Conservation (phyloP, 2,888 invertebrate species). For the Harmothoe impar region DNA sequence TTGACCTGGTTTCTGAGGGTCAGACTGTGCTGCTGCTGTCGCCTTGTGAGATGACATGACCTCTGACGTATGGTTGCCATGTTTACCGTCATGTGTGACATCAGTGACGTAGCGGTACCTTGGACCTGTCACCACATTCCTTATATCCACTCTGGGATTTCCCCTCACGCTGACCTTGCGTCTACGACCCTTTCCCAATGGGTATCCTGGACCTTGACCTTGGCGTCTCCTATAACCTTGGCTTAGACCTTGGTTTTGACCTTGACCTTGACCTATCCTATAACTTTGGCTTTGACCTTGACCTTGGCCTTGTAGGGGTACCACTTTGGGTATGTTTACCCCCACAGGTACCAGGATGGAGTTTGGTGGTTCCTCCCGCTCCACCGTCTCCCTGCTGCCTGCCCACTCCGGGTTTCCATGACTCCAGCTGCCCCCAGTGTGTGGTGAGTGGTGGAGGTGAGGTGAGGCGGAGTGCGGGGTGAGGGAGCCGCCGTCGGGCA, state of each 20-base stretch:
- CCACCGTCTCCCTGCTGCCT: not conserved
- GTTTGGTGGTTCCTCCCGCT: constrained; percentile 24
- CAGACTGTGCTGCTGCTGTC: not conserved
- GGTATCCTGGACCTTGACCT: not conserved
- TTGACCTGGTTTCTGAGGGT: not conserved
- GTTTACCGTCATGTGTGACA: not conserved
- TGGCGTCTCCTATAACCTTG: too few relatives aligned
- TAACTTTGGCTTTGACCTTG: not conserved
- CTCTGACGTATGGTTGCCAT: not conserved
- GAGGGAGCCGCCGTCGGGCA: constrained; percentile 43
- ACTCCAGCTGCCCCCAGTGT: not conserved
- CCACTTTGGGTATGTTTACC: too few relatives aligned
- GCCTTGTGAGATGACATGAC: not conserved
- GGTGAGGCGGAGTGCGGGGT: not conserved
- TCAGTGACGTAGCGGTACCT: not conserved
- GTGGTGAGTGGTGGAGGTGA: not conserved
- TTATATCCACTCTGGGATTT: not conserved
- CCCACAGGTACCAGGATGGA: not conserved
- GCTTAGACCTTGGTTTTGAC: not conserved
- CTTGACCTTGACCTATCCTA: not conserved
- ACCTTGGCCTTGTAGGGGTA: not conserved
- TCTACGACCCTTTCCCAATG: not conserved
- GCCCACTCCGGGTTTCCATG: not conserved
- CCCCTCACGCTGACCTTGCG: not conserved
- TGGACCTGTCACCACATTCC: not conserved